Conservation (phyloP, 1,140 invertebrate species). For the Panagrolaimus sp. region DNA sequence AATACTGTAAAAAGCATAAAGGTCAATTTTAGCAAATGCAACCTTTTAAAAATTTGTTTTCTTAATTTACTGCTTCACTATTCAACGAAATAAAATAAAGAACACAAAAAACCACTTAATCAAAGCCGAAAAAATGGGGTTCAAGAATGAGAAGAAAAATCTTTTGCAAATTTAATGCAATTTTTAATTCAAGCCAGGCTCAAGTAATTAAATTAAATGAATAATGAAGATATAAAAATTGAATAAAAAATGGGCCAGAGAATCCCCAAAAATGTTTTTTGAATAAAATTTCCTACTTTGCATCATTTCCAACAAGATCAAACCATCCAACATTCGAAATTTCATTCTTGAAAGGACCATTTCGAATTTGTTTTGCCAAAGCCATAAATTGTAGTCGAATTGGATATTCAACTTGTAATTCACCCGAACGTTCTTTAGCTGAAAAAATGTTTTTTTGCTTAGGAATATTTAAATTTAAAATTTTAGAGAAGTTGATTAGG, state of each 20-base stretch:
- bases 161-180: not conserved
- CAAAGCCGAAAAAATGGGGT: not conserved
- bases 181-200: no score
- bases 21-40: no score
- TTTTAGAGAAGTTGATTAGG: slow-evolving; percentile 21
- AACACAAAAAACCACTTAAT: not conserved
- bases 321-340: slow-evolving; percentile 36
- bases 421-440: slow-evolving; percentile 41
- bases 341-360: slow-evolving; percentile 34
- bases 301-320: slow-evolving; percentile 48
- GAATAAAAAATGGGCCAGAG: no score
- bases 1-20: no score
- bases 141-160: not conserved
- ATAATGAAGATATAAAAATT: slow-evolving; percentile 13
- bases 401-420: slow-evolving; percentile 40
- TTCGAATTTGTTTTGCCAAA: slow-evolving; percentile 39
- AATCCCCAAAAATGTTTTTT: no score
- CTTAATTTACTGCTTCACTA: not conserved
- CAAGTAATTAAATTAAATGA: not conserved
- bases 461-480: slow-evolving; percentile 23
- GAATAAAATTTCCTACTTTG: slow-evolving; percentile 23
- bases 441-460: slow-evolving; percentile 6
- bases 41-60: no score
- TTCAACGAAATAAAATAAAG: not conserved
- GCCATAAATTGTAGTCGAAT: slow-evolving; percentile 44